These are phyloP conservation scores for Catocala nupta DNA, from an alignment of 2,888 invertebrate genomes.

Conservation along the genomic window DNA sequence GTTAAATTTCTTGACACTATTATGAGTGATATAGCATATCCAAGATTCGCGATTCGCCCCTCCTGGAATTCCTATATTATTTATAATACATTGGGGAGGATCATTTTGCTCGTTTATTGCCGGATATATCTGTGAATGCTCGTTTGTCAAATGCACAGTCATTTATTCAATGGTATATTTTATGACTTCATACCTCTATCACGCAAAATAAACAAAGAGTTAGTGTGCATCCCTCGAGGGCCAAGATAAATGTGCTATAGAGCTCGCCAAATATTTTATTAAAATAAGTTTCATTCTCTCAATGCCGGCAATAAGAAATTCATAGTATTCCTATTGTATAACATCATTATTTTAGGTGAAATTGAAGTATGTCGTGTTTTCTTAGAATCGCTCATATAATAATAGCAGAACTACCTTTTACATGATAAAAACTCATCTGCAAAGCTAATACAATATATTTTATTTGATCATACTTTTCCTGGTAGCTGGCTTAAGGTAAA, in stretches of 20 bases:
- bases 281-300: constrained; percentile 34
- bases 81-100: constrained; percentile 84
- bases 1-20: constrained; percentile 47
- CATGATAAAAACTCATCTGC: background rate
- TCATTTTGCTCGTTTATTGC: constrained; percentile 82
- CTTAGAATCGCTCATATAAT: background rate
- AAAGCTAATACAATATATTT: constrained; percentile 10
- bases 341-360: background rate
- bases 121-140: constrained; percentile 84
- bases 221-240: constrained; percentile 50
- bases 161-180: constrained; percentile 82
- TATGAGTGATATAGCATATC: constrained; percentile 71
- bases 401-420: background rate
- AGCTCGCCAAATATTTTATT: constrained; percentile 49
- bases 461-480: constrained; percentile 10
- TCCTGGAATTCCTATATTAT: constrained; percentile 79
- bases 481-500: constrained; percentile 5
- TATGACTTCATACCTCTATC: constrained; percentile 57
- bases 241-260: constrained; percentile 52
- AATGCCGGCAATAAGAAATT: constrained; percentile 13
- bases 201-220: constrained; percentile 55
- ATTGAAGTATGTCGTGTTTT: background rate
- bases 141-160: constrained; percentile 86
- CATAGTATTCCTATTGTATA: constrained; percentile 5
- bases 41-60: constrained; percentile 75